Base-by-base conservation (phyloP, 2,797 vertebrate species). In the Crossoptilon crossoptilon region DNA sequence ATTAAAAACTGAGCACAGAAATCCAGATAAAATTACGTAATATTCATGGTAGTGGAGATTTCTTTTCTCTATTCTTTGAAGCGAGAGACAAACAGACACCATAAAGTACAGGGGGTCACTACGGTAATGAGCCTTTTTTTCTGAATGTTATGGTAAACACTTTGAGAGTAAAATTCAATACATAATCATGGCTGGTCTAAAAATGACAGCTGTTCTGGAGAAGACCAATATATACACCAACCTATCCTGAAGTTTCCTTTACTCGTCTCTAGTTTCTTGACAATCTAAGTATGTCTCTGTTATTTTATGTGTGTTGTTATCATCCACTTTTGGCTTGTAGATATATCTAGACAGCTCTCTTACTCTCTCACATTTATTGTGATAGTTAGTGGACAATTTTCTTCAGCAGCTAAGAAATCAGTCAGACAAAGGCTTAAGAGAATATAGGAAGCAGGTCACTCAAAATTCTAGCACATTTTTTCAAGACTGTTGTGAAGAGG, bases 201-300 rank as follows among this genome's bases (percentile, higher is more conserved):
- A 95, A 96, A 93, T 90, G 80, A 93, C 92, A 96, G 89, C 85
- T 95, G 85, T 74, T 90, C 80, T 91, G 66, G 64, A 95, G 92
- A 95, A 84, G 85, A 79, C 90, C 33, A 6, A 72, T 78, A 51
- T 51, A 73, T 82, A 91, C 53, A 95, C 44, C 69, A 80, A 55
- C 37, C 49, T 64, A 80, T 95, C 80, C 92, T 77, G 86, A 93
- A 93, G 63, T 83, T 91, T 89, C 35, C 71, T 91, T 88, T 69
- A 69, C 73, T 67, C 81, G 35, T 73, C 80, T 75, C 44, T 29
- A 46, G 2, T 43, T 33, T 81, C 95, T 90, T 80, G 10, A 39
- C 77, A 56, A 76, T 84, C 31, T 39, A 31, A 60, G 10, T 84
- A 71, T 95, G 85, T 93, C 85, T 94, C 78, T 88, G 79, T 69